Conservation (phyloP, 2,113 vertebrate genomes). For the Gambusia affinis region DNA sequence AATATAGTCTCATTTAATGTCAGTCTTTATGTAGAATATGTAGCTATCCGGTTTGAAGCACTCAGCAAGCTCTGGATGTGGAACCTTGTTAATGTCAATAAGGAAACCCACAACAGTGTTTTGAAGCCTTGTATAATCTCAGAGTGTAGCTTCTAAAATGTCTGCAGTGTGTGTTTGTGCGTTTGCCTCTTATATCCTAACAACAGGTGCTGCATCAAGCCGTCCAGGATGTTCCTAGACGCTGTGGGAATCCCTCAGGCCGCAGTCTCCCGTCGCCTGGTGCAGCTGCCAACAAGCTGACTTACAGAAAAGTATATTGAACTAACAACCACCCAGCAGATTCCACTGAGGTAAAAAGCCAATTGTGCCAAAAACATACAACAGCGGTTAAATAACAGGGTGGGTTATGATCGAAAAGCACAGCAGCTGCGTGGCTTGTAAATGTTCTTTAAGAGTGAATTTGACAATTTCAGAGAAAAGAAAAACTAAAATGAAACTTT, state of each 20-base stretch:
- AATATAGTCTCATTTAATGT: too few relatives aligned
- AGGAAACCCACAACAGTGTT: constrained; percentile 4
- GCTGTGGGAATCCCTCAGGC: constrained; percentile 52
- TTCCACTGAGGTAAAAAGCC: constrained; percentile 10
- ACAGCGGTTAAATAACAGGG: not conserved
- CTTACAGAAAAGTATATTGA: constrained; percentile 48
- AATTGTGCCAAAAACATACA: not conserved
- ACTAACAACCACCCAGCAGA: constrained; percentile 36
- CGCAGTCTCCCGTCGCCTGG: constrained; percentile 30
- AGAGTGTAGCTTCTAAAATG: constrained; percentile 12
- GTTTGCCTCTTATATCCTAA: constrained; percentile 45
- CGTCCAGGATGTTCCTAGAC: constrained; percentile 61
- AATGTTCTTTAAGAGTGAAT: not conserved
- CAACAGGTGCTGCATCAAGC: constrained; percentile 60
- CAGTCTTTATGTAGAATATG: not conserved
- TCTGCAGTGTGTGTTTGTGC: constrained; percentile 28
- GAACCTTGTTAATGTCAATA: not conserved
- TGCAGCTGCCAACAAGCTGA: constrained; percentile 55
- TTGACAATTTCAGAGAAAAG: not conserved
- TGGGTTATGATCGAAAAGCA: too few relatives aligned
- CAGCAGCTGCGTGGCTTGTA: not conserved
- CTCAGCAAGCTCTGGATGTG: too few relatives aligned
- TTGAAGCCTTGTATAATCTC: constrained; percentile 11
- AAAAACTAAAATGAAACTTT: not conserved
- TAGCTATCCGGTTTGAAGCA: not conserved